phyloP scores from a whole-genome alignment of 2,888 invertebrate species.

The Cyclophora punctaria region DNA sequence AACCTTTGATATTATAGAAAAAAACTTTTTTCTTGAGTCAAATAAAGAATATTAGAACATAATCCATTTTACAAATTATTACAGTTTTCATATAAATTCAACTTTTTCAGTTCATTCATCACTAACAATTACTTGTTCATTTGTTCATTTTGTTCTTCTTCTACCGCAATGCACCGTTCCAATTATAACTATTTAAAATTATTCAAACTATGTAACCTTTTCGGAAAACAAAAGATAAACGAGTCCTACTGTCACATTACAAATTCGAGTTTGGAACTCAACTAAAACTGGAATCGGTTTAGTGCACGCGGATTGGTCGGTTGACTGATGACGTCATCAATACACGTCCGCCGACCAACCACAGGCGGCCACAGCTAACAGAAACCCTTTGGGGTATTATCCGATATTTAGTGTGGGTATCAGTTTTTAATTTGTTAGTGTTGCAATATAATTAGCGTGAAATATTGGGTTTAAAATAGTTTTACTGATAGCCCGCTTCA shows the following conservation, averaged over 20 bases:
- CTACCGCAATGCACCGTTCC: background rate
- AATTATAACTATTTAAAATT: background rate
- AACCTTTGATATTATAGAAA: too few species aligned
- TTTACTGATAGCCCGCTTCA: background rate
- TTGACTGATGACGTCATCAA: conserved; percentile 68
- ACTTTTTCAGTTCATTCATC: too few species aligned
- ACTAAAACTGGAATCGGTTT: conserved; percentile 63
- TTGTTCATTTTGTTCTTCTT: too few species aligned
- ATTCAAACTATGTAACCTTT: too few species aligned
- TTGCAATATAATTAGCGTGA: background rate
- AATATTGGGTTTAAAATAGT: background rate
- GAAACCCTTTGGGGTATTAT: conserved; percentile 10
- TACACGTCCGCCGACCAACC: conserved; percentile 56
- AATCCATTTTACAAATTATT: too few species aligned
- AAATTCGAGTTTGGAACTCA: conserved; percentile 58
- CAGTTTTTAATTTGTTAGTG: background rate
- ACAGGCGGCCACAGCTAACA: conserved; percentile 32
- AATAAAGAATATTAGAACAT: too few species aligned
- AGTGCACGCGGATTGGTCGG: conserved; percentile 53
- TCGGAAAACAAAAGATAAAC: conserved; percentile 12
- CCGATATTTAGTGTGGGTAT: background rate
- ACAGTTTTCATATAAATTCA: too few species aligned
- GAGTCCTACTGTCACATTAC: conserved; percentile 26
- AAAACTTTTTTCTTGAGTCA: too few species aligned
- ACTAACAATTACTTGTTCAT: too few species aligned